These are phyloP conservation scores for Montipora capricornis DNA, from an alignment of 64 coral and sea anemone species.

Conservation along the genomic window DNA sequence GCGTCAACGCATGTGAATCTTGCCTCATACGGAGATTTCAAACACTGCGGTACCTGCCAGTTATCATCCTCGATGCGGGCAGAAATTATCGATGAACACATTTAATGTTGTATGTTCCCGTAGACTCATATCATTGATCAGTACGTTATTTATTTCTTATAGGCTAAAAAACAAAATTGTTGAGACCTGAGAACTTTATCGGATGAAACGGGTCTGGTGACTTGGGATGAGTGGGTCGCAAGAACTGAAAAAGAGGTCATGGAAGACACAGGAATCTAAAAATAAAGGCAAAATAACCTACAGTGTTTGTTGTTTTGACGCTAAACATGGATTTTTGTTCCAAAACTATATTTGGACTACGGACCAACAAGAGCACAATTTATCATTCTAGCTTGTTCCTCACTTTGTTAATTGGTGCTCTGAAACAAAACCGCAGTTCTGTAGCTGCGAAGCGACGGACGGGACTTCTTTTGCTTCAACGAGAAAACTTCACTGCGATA, in stretches of 20 bases:
- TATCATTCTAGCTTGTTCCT: too few relatives aligned
- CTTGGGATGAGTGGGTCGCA: background rate
- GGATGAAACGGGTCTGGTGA: background rate
- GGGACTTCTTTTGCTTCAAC: too few relatives aligned
- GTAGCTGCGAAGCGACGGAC: too few relatives aligned
- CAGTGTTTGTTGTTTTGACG: background rate
- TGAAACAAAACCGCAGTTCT: too few relatives aligned
- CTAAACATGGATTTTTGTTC: background rate
- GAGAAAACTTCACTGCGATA: too few relatives aligned
- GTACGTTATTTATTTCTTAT: background rate
- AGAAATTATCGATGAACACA: background rate
- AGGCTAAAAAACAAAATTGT: background rate
- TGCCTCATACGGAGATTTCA: slow-evolving; percentile 40
- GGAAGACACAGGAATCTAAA: background rate
- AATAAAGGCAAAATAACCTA: background rate
- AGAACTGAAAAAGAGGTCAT: background rate
- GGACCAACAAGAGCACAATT: too few relatives aligned
- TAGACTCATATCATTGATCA: background rate
- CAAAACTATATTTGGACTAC: too few relatives aligned
- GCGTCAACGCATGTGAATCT: slow-evolving; percentile 34
- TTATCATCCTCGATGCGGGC: background rate
- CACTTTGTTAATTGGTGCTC: too few relatives aligned
- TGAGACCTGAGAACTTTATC: background rate
- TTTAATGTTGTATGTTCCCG: background rate
- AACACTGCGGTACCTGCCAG: slow-evolving; percentile 39